Conservation (phyloP, 2,113 vertebrate species). For the Neodon shergylaensis region DNA sequence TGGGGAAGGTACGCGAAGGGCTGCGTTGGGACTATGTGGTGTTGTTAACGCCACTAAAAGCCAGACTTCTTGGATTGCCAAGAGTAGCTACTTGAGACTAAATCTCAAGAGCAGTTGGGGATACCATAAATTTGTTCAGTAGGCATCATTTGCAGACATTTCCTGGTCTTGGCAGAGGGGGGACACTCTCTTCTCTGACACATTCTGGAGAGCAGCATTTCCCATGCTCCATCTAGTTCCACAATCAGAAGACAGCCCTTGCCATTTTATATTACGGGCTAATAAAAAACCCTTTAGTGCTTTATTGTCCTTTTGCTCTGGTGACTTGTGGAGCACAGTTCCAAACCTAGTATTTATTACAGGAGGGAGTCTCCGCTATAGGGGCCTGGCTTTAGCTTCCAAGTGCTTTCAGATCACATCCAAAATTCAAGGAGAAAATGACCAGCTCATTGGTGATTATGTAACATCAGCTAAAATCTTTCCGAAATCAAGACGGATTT, state of each 20-base stretch:
- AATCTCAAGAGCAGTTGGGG: constrained; percentile 55
- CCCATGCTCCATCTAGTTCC: not conserved
- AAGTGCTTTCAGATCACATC: constrained; percentile 40
- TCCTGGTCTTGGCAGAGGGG: not conserved
- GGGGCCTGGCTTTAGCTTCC: not conserved
- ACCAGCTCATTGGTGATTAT: constrained; percentile 39
- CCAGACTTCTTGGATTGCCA: constrained; percentile 58
- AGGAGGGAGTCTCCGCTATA: not conserved
- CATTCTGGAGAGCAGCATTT: not conserved
- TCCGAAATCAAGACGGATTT: constrained; percentile 31
- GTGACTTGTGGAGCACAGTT: not conserved
- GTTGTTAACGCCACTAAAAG: constrained; percentile 56
- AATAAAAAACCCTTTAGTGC: constrained; percentile 24
- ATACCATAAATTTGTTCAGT: constrained; percentile 36
- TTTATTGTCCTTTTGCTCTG: constrained; percentile 46
- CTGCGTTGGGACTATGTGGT: not conserved
- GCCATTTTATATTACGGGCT: constrained; percentile 45
- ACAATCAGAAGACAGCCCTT: constrained; percentile 24
- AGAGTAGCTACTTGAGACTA: constrained; percentile 56
- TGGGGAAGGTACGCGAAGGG: constrained; percentile 43
- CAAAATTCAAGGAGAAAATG: constrained; percentile 43
- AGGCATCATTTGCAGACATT: constrained; percentile 57
- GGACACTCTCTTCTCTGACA: constrained; percentile 20
- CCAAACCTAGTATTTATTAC: not conserved
- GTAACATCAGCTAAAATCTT: constrained; percentile 29